Evolutionary conservation across 2,888 invertebrate species (phyloP).

Genomic region (Drosophila emarginata): DNA sequence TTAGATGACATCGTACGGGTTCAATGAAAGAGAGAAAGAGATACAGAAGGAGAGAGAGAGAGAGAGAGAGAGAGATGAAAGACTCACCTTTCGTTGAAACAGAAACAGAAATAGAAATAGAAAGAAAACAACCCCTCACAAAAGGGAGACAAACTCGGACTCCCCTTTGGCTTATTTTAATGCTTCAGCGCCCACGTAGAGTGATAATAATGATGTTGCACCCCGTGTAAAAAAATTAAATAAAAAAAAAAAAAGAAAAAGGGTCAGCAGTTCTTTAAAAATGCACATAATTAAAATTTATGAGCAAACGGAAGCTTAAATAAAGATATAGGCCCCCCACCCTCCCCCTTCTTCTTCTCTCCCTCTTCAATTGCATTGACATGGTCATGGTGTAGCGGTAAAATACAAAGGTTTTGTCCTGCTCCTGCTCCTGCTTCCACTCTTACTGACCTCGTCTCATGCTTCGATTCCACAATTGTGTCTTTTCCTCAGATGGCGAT

Average conservation of each 20-base stretch:
- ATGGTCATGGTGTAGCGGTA: neutral
- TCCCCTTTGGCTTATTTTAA: constrained; percentile 54
- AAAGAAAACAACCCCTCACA: constrained; percentile 28
- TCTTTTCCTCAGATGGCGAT: neutral
- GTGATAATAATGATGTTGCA: constrained; percentile 26
- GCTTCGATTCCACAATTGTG: neutral
- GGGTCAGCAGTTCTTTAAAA: constrained; percentile 46
- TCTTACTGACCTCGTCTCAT: neutral
- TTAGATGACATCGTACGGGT: constrained; percentile 19
- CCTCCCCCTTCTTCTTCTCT: too few relatives aligned
- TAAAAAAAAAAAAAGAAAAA: constrained; percentile 8
- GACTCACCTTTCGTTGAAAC: constrained; percentile 6
- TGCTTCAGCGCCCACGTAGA: constrained; percentile 51
- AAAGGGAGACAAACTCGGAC: neutral
- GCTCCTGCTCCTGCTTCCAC: neutral
- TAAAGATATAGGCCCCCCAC: constrained; percentile 33
- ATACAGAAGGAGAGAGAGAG: constrained; percentile 20
- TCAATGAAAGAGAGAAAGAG: neutral
- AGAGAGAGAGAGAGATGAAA: too few relatives aligned
- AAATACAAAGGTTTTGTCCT: constrained; percentile 1
- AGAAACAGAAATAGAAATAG: constrained; percentile 22
- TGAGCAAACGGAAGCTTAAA: constrained; percentile 39
- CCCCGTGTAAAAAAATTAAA: neutral
- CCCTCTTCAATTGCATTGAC: neutral
- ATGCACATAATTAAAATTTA: constrained; percentile 70